Percentiles rank a stretch among this genome's conserved stretches.
These are phyloP conservation scores for Cebuella pygmaea DNA, from an alignment of 2,797 vertebrate genomes.

Conservation along the genomic window DNA sequence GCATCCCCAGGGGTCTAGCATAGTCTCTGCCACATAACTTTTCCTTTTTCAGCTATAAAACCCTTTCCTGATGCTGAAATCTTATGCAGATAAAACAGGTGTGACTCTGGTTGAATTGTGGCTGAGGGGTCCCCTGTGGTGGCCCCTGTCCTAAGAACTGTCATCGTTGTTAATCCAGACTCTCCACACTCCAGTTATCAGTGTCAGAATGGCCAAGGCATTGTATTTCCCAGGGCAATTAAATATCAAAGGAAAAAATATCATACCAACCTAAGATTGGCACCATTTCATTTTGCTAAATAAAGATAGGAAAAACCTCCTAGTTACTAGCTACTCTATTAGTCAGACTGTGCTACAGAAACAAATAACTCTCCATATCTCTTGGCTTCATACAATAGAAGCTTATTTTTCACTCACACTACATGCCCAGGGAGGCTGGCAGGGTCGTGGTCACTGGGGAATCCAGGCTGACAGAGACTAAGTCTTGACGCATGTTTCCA, in stretches of 20 bases:
- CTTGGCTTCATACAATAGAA: not conserved
- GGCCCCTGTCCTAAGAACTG: not conserved
- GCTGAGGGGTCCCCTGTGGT: not conserved
- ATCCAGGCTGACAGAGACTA: not conserved
- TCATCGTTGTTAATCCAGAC: not conserved
- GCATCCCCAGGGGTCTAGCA: not conserved
- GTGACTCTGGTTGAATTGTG: not conserved
- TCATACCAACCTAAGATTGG: not conserved
- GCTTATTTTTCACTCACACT: not conserved
- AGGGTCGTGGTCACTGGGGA: not conserved
- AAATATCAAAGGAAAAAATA: not conserved
- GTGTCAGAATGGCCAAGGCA: not conserved
- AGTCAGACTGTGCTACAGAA: not conserved
- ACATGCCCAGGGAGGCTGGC: not conserved
- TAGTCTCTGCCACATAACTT: not conserved
- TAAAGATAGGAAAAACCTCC: not conserved
- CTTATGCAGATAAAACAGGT: not conserved
- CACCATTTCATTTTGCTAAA: constrained; percentile 8
- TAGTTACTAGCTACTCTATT: not conserved
- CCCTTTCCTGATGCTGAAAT: not conserved
- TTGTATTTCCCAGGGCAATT: not conserved
- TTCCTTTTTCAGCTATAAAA: not conserved
- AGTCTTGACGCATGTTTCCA: not conserved
- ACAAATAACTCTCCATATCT: not conserved
- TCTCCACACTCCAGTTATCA: not conserved